Percentiles rank a stretch among this genome's conserved stretches.
phyloP scores from a whole-genome alignment of 1,140 invertebrate species.

The Drosophila malerkotliana region DNA sequence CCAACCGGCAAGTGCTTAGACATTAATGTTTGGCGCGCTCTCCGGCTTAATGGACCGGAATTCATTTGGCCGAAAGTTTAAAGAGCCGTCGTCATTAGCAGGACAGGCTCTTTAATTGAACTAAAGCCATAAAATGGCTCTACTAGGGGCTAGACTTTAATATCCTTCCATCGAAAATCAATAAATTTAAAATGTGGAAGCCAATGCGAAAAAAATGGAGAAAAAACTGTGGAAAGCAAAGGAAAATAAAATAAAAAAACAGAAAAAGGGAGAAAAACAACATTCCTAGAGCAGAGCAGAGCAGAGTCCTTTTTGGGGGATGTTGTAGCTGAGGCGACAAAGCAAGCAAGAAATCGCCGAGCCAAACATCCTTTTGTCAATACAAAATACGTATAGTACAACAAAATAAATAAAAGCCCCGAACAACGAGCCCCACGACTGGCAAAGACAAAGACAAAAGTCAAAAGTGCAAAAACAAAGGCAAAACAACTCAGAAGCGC shows the following conservation, averaged over 20 bases:
- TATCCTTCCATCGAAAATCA: constrained; percentile 64
- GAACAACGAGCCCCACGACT: constrained; percentile 30
- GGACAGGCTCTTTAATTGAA: constrained; percentile 55
- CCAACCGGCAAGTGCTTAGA: constrained; percentile 67
- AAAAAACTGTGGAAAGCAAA: constrained; percentile 37
- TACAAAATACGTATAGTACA: constrained; percentile 73
- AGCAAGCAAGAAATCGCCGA: constrained; percentile 75
- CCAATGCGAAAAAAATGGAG: constrained; percentile 39
- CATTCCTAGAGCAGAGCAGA: constrained; percentile 39
- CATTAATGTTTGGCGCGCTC: constrained; percentile 68
- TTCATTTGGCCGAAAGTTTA: constrained; percentile 67
- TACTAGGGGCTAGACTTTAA: constrained; percentile 47
- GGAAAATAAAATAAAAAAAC: constrained; percentile 7
- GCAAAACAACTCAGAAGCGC: constrained; percentile 38
- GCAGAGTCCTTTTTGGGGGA: constrained; percentile 43
- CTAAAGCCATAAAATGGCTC: not conserved
- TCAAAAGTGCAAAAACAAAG: constrained; percentile 72
- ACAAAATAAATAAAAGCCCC: constrained; percentile 49
- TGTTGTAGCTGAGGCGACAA: constrained; percentile 58
- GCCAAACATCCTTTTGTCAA: constrained; percentile 80
- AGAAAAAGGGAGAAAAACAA: constrained; percentile 30
- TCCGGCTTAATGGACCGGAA: constrained; percentile 71
- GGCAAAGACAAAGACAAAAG: constrained; percentile 76
- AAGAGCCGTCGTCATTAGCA: constrained; percentile 71
- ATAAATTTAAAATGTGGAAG: constrained; percentile 77